These are phyloP conservation scores for Florisuga fusca DNA, from an alignment of 2,797 vertebrate genomes.

Conservation along the genomic window DNA sequence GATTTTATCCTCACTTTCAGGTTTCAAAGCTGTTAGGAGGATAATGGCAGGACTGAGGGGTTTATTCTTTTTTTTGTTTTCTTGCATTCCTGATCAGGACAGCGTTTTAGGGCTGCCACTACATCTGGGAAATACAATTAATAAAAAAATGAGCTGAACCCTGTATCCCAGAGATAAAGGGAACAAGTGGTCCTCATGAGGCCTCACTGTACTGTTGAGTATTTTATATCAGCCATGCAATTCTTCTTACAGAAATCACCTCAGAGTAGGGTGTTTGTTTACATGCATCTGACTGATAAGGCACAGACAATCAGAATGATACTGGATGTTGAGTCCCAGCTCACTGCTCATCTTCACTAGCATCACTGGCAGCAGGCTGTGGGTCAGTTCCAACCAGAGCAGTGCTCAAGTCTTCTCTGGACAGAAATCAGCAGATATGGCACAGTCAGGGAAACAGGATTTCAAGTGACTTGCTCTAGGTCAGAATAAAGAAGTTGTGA, in stretches of 20 bases:
- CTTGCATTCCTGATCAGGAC: background rate
- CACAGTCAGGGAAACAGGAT: background rate
- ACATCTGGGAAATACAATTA: background rate
- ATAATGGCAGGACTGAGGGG: background rate
- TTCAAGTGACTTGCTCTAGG: background rate
- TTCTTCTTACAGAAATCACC: background rate
- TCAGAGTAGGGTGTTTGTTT: background rate
- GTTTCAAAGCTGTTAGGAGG: background rate
- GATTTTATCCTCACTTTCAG: background rate
- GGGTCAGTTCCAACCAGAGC: background rate
- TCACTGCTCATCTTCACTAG: background rate
- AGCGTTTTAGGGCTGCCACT: background rate
- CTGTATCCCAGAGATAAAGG: background rate
- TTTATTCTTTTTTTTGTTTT: background rate
- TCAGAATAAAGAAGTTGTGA: background rate
- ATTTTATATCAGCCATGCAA: background rate
- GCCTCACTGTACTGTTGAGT: accelerated
- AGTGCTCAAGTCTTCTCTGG: background rate
- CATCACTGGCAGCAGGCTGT: background rate
- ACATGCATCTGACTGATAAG: background rate
- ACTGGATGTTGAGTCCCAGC: background rate
- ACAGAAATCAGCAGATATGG: background rate
- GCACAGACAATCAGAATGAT: background rate
- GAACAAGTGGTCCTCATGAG: accelerated
- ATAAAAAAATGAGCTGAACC: background rate